Percentiles rank a stretch among this genome's conserved stretches.
Conservation (phyloP, 2,797 vertebrate species). For the Vespertilio murinus region DNA sequence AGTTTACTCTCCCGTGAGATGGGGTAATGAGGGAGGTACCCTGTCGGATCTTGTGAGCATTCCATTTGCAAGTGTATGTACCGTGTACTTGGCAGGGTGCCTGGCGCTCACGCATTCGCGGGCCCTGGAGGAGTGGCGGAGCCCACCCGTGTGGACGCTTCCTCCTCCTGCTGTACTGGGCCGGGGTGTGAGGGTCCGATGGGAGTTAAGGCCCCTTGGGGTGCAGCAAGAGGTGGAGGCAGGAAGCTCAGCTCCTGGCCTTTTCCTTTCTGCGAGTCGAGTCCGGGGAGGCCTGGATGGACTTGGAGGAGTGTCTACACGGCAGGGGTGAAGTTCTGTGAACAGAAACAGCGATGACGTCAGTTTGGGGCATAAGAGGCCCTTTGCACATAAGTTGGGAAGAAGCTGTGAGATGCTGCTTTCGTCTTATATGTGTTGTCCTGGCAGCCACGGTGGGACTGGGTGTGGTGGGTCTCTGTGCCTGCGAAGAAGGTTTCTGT, state of each 20-base stretch:
- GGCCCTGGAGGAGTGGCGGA: background rate
- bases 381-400: accelerated
- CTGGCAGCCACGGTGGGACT: accelerated
- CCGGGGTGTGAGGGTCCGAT: accelerated
- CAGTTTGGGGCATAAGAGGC: too few relatives aligned
- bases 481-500: background rate
- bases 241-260: background rate
- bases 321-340: background rate
- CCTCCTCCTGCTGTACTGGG: background rate
- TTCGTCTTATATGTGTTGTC: background rate
- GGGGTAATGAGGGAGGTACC: accelerated
- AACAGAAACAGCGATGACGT: background rate
- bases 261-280: background rate
- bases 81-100: accelerated
- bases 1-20: background rate
- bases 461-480: background rate
- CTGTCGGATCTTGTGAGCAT: accelerated
- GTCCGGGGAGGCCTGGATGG: background rate
- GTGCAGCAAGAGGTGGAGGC: too few relatives aligned
- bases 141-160: accelerated
- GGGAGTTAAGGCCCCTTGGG: background rate
- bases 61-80: background rate
- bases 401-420: background rate
- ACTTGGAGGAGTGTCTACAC: background rate
- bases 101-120: accelerated